Conservation (phyloP, 1,140 invertebrate species). For the Tetragonula clypearis region DNA sequence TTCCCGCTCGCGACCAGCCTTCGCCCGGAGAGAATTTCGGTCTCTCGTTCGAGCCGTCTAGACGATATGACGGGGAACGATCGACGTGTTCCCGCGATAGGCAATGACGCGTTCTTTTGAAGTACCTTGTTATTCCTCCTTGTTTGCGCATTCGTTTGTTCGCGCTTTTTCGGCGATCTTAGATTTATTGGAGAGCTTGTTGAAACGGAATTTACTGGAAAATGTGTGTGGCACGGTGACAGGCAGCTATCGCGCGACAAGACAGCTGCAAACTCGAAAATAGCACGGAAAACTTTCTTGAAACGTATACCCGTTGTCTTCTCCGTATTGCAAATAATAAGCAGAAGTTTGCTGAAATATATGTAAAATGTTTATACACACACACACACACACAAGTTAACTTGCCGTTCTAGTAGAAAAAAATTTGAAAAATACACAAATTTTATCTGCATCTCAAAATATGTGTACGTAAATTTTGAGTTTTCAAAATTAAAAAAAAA, state of each 20-base stretch:
- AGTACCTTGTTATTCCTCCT: constrained; percentile 15
- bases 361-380: neutral
- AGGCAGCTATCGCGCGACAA: neutral
- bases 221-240: neutral
- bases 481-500: no score
- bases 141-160: constrained; percentile 5
- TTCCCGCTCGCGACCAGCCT: no score
- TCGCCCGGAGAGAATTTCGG: neutral
- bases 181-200: neutral
- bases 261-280: neutral
- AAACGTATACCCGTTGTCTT: neutral
- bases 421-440: no score
- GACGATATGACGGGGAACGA: neutral
- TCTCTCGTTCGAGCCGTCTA: neutral
- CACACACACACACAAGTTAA: no score
- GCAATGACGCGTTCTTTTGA: constrained; percentile 5
- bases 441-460: no score
- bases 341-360: neutral
- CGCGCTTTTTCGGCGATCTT: neutral
- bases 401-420: no score
- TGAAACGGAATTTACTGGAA: neutral
- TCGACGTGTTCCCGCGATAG: no score
- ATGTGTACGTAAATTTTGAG: no score
- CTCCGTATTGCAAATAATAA: neutral
- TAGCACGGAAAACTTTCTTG: neutral